Evolutionary conservation across 2,113 vertebrate genomes (phyloP), one percentile per base, ranked within the genome.

Genomic region (Glareola pratincola): DNA sequence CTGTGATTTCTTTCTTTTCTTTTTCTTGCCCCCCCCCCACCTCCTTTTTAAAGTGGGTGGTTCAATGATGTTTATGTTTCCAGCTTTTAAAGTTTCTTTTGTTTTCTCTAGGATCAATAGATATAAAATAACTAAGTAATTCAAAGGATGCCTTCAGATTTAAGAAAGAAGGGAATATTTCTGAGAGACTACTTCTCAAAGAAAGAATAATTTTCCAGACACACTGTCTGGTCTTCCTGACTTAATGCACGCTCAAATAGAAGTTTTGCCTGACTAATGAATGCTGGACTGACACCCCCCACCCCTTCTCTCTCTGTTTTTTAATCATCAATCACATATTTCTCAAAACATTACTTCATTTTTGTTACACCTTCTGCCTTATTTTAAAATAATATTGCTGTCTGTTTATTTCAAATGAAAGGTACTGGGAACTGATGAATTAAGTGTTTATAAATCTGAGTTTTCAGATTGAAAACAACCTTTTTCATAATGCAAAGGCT

Each of bases 1-100:
- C 98, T 98, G 96, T 96, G 98, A 98, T 99, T 98, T 98, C 97
- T 98, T 94, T 94, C 85, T 96, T 88, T 94, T 87, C 60, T 56
- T 71, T 92, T 71, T 67, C 43, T 14, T 20, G 54, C 39, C 45
- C 32, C 16, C 12, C 16, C 24, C 10, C 4, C 4, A 11, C 12
- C 2, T 16, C 10, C 1, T 6, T 10, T 53, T 57, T 81, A 68
- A 95, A 96, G 91, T 84, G 77, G 56, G 73, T 93, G 50, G 84
- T 96, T 98, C 97, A 97, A 97, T 97, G 92, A 92, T 93, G 75
- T 97, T 98, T 98, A 94, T 97, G 96, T 96, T 97, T 97, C 95
- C 87, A 94, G 93, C 93, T 98, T 98, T 97, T 94, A 97, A 98
- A 97, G 96, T 98, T 98, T 98, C 97, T 97, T 98, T 97, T 96